These are phyloP conservation scores for Diachasma alloeum DNA, from an alignment of 1,140 invertebrate species.

Conservation along the genomic window DNA sequence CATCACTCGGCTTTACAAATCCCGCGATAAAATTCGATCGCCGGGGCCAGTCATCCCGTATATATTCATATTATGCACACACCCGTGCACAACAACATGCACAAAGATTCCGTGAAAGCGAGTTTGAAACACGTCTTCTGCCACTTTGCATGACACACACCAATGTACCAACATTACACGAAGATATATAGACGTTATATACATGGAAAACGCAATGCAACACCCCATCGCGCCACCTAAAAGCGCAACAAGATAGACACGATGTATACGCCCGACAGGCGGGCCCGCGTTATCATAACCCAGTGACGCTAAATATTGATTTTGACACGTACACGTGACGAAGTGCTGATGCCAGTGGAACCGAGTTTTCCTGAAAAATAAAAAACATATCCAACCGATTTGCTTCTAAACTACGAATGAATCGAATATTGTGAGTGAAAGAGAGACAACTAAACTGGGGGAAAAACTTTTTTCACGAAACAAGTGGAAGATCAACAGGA, in stretches of 20 bases:
- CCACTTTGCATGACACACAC: not conserved
- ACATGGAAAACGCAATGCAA: slow-evolving; percentile 15
- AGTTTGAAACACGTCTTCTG: not conserved
- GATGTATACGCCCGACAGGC: slow-evolving; percentile 25
- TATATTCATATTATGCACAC: not conserved
- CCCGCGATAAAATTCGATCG: slow-evolving; percentile 30
- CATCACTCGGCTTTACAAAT: not conserved
- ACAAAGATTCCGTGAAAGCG: slow-evolving; percentile 1
- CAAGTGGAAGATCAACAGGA: slow-evolving; percentile 4
- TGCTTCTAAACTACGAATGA: not conserved
- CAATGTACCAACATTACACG: not conserved
- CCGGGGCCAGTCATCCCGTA: not conserved
- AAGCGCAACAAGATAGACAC: slow-evolving; percentile 36
- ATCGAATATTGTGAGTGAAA: not conserved
- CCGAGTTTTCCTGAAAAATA: not conserved
- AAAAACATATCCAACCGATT: not conserved
- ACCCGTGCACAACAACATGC: not conserved
- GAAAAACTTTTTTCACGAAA: not conserved
- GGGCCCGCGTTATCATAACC: slow-evolving; percentile 60
- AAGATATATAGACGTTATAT: not conserved
- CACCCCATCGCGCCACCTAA: slow-evolving; percentile 32
- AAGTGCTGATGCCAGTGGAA: slow-evolving; percentile 39
- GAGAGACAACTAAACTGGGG: not conserved
- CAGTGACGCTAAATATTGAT: slow-evolving; percentile 65
- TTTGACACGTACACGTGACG: slow-evolving; percentile 62